Evolutionary conservation across 2,797 vertebrate genomes (phyloP).

Genomic region (Mico argentatus): DNA sequence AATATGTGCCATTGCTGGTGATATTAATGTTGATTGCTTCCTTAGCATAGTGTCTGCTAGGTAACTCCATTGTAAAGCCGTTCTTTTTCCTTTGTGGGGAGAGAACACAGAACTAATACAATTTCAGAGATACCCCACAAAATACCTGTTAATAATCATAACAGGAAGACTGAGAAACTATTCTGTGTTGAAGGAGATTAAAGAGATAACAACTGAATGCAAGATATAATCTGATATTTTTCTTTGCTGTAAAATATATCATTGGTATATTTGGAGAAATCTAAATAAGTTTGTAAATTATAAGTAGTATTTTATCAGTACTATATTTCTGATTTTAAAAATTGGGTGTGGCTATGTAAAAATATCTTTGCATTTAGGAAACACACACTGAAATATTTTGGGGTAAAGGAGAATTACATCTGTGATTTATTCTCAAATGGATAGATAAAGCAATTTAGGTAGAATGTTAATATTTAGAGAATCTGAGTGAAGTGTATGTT

Average conservation of each 20-base stretch:
- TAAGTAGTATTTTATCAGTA: neutral
- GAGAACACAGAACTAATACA: neutral
- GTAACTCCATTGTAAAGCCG: neutral
- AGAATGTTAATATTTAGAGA: conserved; percentile 2
- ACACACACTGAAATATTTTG: neutral
- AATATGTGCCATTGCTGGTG: neutral
- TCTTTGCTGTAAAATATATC: neutral
- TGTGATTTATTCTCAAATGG: neutral
- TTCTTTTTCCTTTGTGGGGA: neutral
- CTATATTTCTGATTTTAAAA: conserved; percentile 39
- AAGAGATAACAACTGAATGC: neutral
- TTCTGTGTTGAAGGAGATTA: neutral
- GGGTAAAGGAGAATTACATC: neutral
- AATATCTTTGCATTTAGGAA: neutral
- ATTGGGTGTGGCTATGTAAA: neutral
- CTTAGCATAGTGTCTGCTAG: neutral
- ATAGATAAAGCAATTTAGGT: neutral
- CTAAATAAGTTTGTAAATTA: neutral
- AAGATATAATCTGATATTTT: neutral
- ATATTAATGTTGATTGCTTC: neutral
- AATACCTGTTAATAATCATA: neutral
- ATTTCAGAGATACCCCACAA: neutral
- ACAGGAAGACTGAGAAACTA: neutral
- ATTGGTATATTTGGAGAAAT: neutral
- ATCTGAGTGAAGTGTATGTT: neutral